Evolutionary conservation across 2,113 vertebrate species (phyloP).

Genomic region (Caracal caracal): DNA sequence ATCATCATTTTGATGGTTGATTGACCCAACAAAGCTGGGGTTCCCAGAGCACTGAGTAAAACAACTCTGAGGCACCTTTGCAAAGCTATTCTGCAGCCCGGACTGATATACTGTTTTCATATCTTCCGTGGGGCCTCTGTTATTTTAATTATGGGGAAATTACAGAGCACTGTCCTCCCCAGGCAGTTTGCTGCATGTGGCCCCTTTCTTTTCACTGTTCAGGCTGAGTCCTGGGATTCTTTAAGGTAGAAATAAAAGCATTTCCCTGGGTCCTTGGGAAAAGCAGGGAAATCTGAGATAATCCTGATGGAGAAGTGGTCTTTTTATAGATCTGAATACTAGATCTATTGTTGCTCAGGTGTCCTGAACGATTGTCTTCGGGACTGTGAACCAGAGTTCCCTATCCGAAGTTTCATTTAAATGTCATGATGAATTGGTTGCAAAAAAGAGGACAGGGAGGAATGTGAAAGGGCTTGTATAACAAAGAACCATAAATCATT

Average conservation of each 20-base stretch:
- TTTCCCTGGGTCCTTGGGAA: neutral
- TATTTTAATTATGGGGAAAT: neutral
- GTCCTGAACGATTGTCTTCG: fast-evolving
- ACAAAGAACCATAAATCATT: conserved; percentile 86
- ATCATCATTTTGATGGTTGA: neutral
- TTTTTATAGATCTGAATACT: neutral
- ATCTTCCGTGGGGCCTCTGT: neutral
- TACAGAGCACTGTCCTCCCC: neutral
- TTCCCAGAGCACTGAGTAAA: neutral
- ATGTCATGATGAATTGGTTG: conserved; percentile 64
- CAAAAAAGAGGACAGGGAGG: conserved; percentile 58
- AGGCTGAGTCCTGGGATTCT: conserved; percentile 40
- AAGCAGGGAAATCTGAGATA: neutral
- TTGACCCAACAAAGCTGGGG: neutral
- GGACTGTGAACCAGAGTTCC: neutral
- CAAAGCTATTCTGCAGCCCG: neutral
- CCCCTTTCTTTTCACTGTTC: neutral
- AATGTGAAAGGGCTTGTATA: conserved; percentile 83
- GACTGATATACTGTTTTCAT: neutral
- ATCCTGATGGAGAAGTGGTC: fast-evolving
- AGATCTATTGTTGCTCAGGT: neutral
- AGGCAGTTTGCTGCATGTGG: neutral
- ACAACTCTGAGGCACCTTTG: neutral
- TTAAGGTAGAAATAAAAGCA: neutral
- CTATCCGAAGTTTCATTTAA: conserved; percentile 19